Evolutionary conservation across 2,113 vertebrate species (phyloP), one percentile per base, ranked within the genome.

Genomic region (Orthonyx spaldingii): DNA sequence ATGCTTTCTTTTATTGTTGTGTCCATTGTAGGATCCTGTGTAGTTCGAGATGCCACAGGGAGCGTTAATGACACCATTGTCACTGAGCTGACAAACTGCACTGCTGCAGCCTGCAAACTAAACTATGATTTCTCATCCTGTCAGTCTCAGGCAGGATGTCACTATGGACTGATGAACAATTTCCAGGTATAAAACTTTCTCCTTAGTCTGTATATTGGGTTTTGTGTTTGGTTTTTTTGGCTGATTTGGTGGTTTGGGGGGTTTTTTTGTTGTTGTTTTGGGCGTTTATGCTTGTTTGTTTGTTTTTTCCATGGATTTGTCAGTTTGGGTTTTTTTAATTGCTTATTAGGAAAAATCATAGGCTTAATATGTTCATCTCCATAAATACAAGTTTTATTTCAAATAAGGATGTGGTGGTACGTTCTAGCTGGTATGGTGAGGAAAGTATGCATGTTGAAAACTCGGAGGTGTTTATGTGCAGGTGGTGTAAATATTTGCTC

Each of bases 1-100:
- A 72, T 75, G 10, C 4, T 28, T 35, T 70, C 71, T 64, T 52
- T 76, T 59, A 41, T 84, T 96, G 33, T 87, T 76, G 16, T 72
- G n/a, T 91, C 60, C 15, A 20, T 30, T 46, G 50, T 92, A 99
- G 99, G 99, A 74, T 97, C 99, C 37, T 99, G 99, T 91, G 99
- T 99, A 77, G 98, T 99, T 89, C 98, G 99, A 63, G 99, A 99
- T 86, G 99, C 99, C 75, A 99, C 98, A 18, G 99, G 99, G 30
- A 98, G 82, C 0, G 0, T 96, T 14, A 99, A 99, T 42, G 96
- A 97, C 77, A 99, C 99, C 3, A 18, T 99, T 57, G 56, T 98
- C 56, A 94, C 71, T 0, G 87, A 97, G 46, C 78, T 98, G 33
- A 90, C 97, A 74, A 99, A 99, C 91, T 99, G 99, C 91, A 98